Evolutionary conservation across 2,797 vertebrate species (phyloP).

Genomic region (Sylvia borin): DNA sequence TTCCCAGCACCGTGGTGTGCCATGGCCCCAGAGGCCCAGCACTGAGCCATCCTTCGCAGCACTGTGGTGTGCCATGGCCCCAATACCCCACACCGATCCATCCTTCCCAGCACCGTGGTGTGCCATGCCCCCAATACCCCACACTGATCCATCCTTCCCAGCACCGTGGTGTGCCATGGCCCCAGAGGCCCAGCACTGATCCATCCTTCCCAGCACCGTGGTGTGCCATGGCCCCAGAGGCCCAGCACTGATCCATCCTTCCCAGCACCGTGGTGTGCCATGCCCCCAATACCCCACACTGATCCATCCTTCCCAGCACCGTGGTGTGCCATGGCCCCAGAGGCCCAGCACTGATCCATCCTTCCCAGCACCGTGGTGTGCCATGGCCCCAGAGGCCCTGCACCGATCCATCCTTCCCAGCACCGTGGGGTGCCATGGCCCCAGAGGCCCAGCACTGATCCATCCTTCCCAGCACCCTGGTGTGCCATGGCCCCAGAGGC

Average conservation of each 20-base stretch:
- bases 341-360: not conserved
- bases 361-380: too few species aligned
- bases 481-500: accelerated
- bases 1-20: too few species aligned
- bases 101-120: too few species aligned
- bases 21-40: accelerated
- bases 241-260: not conserved
- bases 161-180: too few species aligned
- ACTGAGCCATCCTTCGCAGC: too few species aligned
- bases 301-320: too few species aligned
- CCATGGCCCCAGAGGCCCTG: accelerated
- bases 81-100: not conserved
- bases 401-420: not conserved
- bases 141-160: not conserved
- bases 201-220: too few species aligned
- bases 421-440: too few species aligned
- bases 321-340: too few species aligned
- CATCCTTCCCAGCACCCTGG: too few species aligned
- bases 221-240: accelerated
- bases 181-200: not conserved
- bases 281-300: accelerated
- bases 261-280: too few species aligned
- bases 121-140: accelerated
- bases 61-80: too few species aligned
- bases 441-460: not conserved